phyloP scores from a whole-genome alignment of 2,797 vertebrate genomes.

The Lates japonicus region DNA sequence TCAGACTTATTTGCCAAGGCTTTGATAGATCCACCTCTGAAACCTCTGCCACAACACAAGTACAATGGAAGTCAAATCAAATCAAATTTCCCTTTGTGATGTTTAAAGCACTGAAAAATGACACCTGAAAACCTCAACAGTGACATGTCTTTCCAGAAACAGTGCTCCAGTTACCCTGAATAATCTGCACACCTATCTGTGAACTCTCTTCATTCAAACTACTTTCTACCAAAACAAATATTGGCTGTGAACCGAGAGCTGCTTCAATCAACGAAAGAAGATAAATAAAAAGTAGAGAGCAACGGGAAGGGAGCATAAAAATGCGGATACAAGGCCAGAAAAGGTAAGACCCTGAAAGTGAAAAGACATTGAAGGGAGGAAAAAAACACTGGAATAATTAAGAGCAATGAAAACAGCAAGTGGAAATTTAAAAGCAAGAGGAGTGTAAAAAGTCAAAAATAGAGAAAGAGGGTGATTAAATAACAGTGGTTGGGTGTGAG shows the following conservation, averaged over 20 bases:
- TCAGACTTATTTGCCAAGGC: constrained; percentile 8
- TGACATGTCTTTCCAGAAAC: constrained; percentile 27
- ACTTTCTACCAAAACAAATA: constrained; percentile 20
- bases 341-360: neutral
- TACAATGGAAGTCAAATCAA: constrained; percentile 25
- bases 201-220: constrained; percentile 30
- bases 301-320: neutral
- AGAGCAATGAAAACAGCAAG: constrained; percentile 1
- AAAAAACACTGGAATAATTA: neutral
- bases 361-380: neutral
- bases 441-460: neutral
- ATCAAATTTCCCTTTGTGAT: constrained; percentile 17
- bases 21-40: constrained; percentile 21
- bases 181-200: constrained; percentile 36
- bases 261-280: neutral
- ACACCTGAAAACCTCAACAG: constrained; percentile 26
- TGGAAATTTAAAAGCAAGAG: neutral
- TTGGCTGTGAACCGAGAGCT: constrained; percentile 12
- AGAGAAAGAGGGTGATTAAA: constrained; percentile 24
- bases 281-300: neutral
- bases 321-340: neutral
- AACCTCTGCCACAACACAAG: neutral
- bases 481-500: constrained; percentile 1
- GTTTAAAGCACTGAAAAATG: constrained; percentile 38
- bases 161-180: constrained; percentile 18